Conservation (phyloP, 2,797 vertebrate genomes). For the Gephyroberyx darwinii region DNA sequence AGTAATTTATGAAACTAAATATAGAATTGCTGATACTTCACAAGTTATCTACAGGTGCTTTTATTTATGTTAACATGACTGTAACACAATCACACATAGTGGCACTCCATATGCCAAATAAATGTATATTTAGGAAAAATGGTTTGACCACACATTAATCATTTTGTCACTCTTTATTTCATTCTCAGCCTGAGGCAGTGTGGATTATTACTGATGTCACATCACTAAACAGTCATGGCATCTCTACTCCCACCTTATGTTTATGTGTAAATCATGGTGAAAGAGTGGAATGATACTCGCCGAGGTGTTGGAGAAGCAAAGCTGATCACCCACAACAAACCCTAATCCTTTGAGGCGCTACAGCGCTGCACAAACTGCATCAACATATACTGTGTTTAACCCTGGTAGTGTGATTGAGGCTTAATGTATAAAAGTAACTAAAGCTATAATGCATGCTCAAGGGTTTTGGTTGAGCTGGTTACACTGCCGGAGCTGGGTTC, state of each 20-base stretch:
- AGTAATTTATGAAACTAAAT: neutral
- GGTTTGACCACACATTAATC: neutral
- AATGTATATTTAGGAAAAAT: neutral
- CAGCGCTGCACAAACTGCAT: constrained; percentile 46
- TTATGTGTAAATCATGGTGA: constrained; percentile 9
- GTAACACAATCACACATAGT: neutral
- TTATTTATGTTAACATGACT: neutral
- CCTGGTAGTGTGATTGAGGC: constrained; percentile 61
- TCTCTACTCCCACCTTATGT: neutral
- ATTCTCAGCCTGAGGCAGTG: constrained; percentile 11
- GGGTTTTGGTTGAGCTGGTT: constrained; percentile 34
- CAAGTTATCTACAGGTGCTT: neutral
- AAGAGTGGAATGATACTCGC: constrained; percentile 21
- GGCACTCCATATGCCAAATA: neutral
- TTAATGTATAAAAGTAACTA: constrained; percentile 53
- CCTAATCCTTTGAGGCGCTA: constrained; percentile 58
- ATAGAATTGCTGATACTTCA: neutral
- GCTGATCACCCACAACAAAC: constrained; percentile 54
- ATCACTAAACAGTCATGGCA: constrained; percentile 29
- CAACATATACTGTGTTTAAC: constrained; percentile 55
- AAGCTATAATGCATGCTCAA: constrained; percentile 38
- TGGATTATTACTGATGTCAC: constrained; percentile 16
- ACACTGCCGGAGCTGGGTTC: constrained; percentile 1
- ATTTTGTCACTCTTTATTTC: neutral
- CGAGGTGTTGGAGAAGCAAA: constrained; percentile 43